A percentile compares a stretch with the other conserved stretches of the same genome.
Evolutionary conservation across 2,888 invertebrate species (phyloP).

Genomic region (Philonicus albiceps): DNA sequence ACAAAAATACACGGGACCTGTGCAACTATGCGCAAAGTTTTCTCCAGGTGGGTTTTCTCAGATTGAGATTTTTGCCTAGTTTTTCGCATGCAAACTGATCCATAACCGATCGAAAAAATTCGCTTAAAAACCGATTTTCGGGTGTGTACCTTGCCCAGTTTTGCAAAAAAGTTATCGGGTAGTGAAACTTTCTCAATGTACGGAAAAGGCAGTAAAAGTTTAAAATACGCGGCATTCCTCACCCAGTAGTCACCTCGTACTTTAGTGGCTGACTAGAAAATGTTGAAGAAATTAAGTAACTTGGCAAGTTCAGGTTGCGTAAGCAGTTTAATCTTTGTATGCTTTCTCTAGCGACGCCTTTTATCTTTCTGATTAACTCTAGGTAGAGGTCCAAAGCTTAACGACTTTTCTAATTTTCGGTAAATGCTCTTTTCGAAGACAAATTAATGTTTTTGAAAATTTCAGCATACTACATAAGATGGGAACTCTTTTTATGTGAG

Average conservation of each 20-base stretch:
- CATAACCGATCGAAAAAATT: neutral
- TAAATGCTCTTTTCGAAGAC: neutral
- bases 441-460: neutral
- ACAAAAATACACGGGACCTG: neutral
- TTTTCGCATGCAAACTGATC: neutral
- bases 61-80: neutral
- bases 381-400: neutral
- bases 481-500: too few relatives aligned
- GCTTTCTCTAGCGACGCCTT: neutral
- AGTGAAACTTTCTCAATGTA: neutral
- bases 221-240: neutral
- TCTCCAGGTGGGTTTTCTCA: neutral
- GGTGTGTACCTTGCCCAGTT: neutral
- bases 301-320: neutral
- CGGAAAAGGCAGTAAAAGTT: neutral
- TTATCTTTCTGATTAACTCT: neutral
- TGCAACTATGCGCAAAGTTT: constrained; percentile 4
- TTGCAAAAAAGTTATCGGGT: neutral
- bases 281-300: neutral
- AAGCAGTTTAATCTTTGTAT: neutral
- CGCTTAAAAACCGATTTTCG: neutral
- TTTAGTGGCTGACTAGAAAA: neutral
- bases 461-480: too few relatives aligned
- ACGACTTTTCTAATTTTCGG: neutral
- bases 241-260: neutral